phyloP scores from a whole-genome alignment of 2,797 vertebrate species.

The Atherinosoma microstoma region DNA sequence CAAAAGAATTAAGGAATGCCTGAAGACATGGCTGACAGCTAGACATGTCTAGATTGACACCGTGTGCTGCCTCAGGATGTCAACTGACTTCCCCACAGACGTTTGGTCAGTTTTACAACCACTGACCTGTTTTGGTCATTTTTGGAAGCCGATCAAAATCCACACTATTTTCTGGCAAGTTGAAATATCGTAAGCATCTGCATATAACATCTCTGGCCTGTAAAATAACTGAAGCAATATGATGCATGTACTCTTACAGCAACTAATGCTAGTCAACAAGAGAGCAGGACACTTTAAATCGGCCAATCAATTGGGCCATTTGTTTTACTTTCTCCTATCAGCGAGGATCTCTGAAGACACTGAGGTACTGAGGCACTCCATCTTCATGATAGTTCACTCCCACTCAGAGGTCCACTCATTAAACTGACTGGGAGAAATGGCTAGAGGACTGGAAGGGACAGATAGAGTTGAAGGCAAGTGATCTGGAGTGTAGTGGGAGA shows the following conservation, averaged over 20 bases:
- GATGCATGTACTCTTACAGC: slow-evolving; percentile 50
- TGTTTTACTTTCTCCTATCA: slow-evolving; percentile 73
- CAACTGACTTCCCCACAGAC: slow-evolving; percentile 17
- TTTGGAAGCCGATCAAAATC: not conserved
- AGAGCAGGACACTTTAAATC: slow-evolving; percentile 75
- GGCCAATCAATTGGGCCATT: slow-evolving; percentile 79
- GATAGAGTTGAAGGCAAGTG: slow-evolving; percentile 32
- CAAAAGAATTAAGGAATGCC: not conserved
- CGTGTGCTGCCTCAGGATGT: slow-evolving; percentile 10
- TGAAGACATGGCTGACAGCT: not conserved
- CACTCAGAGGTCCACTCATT: slow-evolving; percentile 64
- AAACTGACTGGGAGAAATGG: slow-evolving; percentile 42
- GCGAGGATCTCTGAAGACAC: slow-evolving; percentile 71
- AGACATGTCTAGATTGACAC: slow-evolving; percentile 23
- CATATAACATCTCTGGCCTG: slow-evolving; percentile 19
- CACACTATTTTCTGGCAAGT: not conserved
- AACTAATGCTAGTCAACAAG: slow-evolving; percentile 78
- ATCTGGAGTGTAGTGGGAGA: slow-evolving; percentile 10
- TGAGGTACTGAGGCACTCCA: slow-evolving; percentile 59
- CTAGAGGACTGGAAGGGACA: slow-evolving; percentile 17
- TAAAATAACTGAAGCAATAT: slow-evolving; percentile 37
- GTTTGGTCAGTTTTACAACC: slow-evolving; percentile 28
- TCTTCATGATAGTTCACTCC: slow-evolving; percentile 73
- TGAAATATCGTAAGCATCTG: slow-evolving; percentile 8
- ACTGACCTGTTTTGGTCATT: slow-evolving; percentile 3